phyloP scores from a whole-genome alignment of 2,113 vertebrate genomes.

The Campylorhamphus procurvoides region DNA sequence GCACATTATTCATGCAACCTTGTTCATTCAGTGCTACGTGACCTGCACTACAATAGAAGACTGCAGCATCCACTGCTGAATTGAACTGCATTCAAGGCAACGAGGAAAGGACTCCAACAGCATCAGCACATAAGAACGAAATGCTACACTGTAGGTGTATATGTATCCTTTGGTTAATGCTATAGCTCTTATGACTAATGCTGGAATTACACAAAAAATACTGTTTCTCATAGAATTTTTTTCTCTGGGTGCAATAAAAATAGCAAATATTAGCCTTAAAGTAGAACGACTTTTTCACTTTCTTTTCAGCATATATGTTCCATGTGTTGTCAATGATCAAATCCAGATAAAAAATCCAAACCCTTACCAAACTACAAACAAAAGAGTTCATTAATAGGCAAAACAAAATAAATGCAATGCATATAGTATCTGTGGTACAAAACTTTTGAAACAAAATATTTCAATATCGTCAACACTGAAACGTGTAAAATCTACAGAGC shows the following conservation, averaged over 20 bases:
- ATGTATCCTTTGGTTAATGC: neutral
- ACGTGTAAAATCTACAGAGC: neutral
- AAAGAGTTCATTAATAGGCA: neutral
- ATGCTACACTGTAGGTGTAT: neutral
- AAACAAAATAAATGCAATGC: neutral
- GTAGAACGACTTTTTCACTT: neutral
- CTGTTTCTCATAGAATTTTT: neutral
- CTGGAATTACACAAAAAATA: conserved; percentile 5
- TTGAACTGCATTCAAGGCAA: conserved; percentile 37
- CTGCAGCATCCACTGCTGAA: conserved; percentile 68
- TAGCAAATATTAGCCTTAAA: neutral
- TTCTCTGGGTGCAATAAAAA: neutral
- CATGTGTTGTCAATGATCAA: neutral
- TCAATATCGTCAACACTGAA: neutral
- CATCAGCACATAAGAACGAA: conserved; percentile 47
- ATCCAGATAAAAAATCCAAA: neutral
- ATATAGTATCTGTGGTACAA: neutral
- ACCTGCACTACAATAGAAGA: conserved; percentile 75
- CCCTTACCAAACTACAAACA: neutral
- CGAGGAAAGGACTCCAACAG: neutral
- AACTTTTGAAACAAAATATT: neutral
- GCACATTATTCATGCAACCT: conserved; percentile 77
- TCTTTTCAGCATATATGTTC: neutral
- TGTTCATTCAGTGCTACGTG: conserved; percentile 79
- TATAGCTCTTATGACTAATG: conserved; percentile 5